Evolutionary conservation across 1,140 invertebrate species (phyloP).

Genomic region (Sycophaga agraensis): DNA sequence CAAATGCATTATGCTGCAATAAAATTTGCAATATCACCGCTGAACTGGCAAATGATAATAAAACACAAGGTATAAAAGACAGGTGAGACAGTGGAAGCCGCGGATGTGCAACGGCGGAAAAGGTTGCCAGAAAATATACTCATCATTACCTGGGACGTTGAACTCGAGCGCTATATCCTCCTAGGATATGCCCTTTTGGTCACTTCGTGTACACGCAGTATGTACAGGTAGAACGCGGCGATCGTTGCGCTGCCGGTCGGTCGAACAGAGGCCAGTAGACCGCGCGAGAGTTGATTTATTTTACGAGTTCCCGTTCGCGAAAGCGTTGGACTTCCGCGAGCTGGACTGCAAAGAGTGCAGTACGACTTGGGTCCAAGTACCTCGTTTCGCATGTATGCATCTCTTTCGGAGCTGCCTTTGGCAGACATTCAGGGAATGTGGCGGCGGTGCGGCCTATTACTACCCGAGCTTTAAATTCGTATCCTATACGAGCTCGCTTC

Average conservation of each 20-base stretch:
- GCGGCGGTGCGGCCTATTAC: background rate
- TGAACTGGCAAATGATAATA: too few species aligned
- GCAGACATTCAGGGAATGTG: constrained; percentile 21
- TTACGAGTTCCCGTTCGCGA: constrained; percentile 18
- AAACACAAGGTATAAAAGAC: too few species aligned
- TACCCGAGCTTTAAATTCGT: too few species aligned
- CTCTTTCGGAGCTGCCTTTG: constrained; percentile 13
- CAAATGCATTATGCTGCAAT: too few species aligned
- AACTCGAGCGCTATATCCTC: too few species aligned
- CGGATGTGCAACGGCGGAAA: too few species aligned
- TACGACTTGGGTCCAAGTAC: too few species aligned
- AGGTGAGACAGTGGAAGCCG: too few species aligned
- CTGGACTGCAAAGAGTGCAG: background rate
- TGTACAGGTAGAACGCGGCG: background rate
- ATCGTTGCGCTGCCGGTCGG: background rate
- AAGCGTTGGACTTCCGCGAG: constrained; percentile 15
- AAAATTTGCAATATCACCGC: too few species aligned
- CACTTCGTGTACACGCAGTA: background rate
- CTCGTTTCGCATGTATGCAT: background rate
- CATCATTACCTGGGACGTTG: too few species aligned
- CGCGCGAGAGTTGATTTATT: constrained; percentile 22
- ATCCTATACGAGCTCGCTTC: too few species aligned
- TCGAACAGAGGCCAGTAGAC: background rate
- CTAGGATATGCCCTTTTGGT: background rate
- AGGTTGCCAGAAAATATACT: too few species aligned